A percentile compares a stretch with the other conserved stretches of the same genome.
These are phyloP conservation scores for Eonycteris spelaea DNA, from an alignment of 2,113 vertebrate species.

Conservation along the genomic window DNA sequence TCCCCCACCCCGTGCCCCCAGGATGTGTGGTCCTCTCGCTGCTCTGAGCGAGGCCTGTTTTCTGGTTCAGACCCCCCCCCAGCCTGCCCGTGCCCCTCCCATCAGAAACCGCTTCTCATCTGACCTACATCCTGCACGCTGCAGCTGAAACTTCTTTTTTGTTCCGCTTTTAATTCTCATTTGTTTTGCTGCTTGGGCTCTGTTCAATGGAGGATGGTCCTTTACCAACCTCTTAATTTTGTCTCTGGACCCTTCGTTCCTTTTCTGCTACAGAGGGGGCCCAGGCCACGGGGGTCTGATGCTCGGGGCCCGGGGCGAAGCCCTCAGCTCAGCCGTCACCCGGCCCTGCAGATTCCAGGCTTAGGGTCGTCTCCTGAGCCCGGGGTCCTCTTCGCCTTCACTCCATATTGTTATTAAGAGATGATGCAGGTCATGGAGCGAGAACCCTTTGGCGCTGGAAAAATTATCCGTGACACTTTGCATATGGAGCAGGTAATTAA, in stretches of 20 bases:
- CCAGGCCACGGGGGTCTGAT: accelerated
- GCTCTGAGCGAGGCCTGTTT: neutral
- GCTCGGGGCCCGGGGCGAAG: neutral
- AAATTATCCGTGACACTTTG: slow-evolving; percentile 79
- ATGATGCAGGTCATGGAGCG: neutral
- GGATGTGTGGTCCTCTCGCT: too few relatives aligned
- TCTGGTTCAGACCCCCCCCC: too few relatives aligned
- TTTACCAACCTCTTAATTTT: neutral
- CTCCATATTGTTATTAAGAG: neutral
- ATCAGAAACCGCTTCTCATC: accelerated
- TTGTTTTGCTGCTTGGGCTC: neutral
- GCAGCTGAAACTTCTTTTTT: neutral
- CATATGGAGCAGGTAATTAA: slow-evolving; percentile 84
- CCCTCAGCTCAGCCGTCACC: accelerated
- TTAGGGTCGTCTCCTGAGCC: neutral
- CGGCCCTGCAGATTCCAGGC: neutral
- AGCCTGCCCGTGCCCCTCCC: accelerated
- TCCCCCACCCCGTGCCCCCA: accelerated
- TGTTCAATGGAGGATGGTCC: neutral
- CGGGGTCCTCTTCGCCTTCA: neutral
- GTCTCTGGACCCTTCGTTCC: neutral
- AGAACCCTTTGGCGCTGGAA: slow-evolving; percentile 22
- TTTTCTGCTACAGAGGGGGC: neutral
- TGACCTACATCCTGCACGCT: neutral
- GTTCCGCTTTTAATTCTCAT: neutral